Evolutionary conservation across 2,888 invertebrate species (phyloP).

Genomic region (Sinodicranocentrus sp.): DNA sequence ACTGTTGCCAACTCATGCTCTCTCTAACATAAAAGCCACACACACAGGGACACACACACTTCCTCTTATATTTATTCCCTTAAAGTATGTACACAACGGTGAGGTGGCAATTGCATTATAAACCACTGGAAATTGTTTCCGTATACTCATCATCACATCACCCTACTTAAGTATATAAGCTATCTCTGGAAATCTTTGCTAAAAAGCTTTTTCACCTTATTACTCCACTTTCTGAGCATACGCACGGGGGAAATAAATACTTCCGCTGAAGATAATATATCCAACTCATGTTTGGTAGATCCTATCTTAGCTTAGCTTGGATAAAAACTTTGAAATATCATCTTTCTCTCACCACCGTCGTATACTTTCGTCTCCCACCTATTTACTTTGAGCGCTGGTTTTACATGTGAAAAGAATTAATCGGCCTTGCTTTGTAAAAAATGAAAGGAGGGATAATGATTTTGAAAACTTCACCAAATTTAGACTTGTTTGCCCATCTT

Average conservation of each 20-base stretch:
- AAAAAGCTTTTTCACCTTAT: no score
- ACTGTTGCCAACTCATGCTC: neutral
- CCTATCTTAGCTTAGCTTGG: no score
- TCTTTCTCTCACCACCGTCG: neutral
- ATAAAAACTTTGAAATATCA: no score
- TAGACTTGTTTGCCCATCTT: neutral
- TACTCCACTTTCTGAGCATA: no score
- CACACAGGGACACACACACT: neutral
- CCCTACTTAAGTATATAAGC: no score
- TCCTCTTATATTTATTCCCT: neutral
- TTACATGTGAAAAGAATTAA: no score
- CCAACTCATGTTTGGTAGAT: no score
- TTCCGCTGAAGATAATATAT: no score
- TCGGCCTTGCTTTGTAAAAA: neutral
- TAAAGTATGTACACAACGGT: neutral
- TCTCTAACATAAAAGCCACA: neutral
- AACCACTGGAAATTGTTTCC: neutral
- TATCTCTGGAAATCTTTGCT: no score
- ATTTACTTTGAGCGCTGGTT: neutral
- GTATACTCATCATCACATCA: neutral
- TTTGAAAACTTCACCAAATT: neutral
- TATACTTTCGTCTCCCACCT: neutral
- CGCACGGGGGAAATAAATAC: no score
- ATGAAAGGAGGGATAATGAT: neutral
- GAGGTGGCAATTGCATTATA: neutral